Base-by-base conservation (phyloP, 2,888 invertebrate species). In the Xylophagus ater region DNA sequence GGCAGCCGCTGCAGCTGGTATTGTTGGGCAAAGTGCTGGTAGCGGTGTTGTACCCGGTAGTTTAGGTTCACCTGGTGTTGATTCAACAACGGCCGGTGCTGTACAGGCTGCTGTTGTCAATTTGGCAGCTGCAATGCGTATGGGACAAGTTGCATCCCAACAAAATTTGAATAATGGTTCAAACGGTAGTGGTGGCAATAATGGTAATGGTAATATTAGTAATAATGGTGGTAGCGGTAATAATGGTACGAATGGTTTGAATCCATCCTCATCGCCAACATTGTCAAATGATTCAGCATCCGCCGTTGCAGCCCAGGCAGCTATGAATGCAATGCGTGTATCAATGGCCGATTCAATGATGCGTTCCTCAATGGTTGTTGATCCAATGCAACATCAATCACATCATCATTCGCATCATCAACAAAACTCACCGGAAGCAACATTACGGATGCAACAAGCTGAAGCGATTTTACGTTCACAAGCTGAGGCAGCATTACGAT, bases 401-500 rank as follows among this genome's bases (percentile, higher is more conserved):
- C 57, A 68, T 21, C 48, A 49, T 41, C 51, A 50, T 10, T n/a
- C n/a, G n/a, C 48, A 48, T 17, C 52, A 47, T 26, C 53, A 52
- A 28, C 52, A 52, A 30, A 53, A 53, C 30, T 53, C 58, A 20
- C 56, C 61, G 0, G 60, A 62, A 41, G 50, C 76, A 15, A 71
- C 78, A 2, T 55, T 79, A 28, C 67, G 80, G 47, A 78, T 82
- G 68, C 85, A 86, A 53, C 85, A 85, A 55, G 82, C 84, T 2
- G 86, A 86, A 60, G 83, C 82, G 0, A 68, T 88, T 36, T 67
- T 89, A 15, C 71, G 88, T 55, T 83, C 84, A 50, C 88, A 89
- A 56, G 87, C 87, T 1, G 88, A 88, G 60, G 86, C 86, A 1
- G 81, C 82, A 5, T 68, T 89, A 24, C 71, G 88, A 53, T 62